phyloP scores from a whole-genome alignment of 2,888 invertebrate genomes.

The Athrips mouffetella region DNA sequence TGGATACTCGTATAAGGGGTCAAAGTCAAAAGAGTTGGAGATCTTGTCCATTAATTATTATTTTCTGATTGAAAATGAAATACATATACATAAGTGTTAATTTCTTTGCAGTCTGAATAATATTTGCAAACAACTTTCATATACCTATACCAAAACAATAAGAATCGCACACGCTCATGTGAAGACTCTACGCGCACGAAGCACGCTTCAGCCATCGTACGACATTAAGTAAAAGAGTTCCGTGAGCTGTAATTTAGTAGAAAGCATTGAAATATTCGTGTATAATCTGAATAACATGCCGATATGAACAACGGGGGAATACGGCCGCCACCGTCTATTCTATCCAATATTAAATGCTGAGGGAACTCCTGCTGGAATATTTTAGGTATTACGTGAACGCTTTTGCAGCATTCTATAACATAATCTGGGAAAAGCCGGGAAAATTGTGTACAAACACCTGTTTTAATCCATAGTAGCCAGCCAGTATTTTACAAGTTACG shows the following conservation, averaged over 20 bases:
- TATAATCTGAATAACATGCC: conserved; percentile 78
- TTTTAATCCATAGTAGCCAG: too few species aligned
- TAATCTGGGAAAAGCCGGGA: conserved; percentile 44
- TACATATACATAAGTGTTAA: too few species aligned
- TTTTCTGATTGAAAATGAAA: too few species aligned
- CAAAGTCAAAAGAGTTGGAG: background rate
- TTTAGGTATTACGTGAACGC: conserved; percentile 65
- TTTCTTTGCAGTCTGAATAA: too few species aligned
- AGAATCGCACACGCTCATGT: conserved; percentile 34
- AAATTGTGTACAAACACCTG: background rate
- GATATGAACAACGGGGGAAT: conserved; percentile 77
- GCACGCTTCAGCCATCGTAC: conserved; percentile 47
- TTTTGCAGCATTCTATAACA: conserved; percentile 69
- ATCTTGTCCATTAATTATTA: too few species aligned
- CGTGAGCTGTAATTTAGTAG: conserved; percentile 77
- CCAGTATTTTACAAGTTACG: background rate
- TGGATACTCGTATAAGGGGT: background rate
- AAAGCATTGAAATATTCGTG: conserved; percentile 79
- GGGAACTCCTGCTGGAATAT: conserved; percentile 66
- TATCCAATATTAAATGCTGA: conserved; percentile 77
- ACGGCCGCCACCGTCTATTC: conserved; percentile 70
- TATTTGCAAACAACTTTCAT: too few species aligned
- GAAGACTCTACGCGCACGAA: conserved; percentile 31
- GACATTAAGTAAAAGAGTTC: conserved; percentile 70
- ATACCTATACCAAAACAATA: too few species aligned